Base-by-base conservation (phyloP, 2,888 invertebrate species). In the Aspidapion aeneum region DNA sequence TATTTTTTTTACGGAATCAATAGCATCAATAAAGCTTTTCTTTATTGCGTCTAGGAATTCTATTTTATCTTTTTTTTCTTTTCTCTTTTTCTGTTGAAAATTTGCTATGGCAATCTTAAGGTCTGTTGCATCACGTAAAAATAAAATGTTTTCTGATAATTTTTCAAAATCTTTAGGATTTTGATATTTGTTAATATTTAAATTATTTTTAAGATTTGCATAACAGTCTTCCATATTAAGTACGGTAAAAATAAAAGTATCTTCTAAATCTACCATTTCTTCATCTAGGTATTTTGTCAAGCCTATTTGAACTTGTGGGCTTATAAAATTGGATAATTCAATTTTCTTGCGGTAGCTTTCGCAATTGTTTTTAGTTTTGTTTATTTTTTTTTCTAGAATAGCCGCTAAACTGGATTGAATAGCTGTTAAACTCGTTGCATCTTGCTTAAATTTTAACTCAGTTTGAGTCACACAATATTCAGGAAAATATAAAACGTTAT, bases 401-500 rank as follows among this genome's bases (percentile, higher is more conserved):
- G 18, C 20, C 50, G 18, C 1, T 20, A 9, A 21, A 55, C 2
- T 50, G 16, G 2, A 7, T 18, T 18, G 7, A 51, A 20, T 20
- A 50, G 49, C 3, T 7, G 7, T 52, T 16, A 16, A 16, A 22
- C 5, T 52, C 18, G 49, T 52, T 59, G 52, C 17, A 59, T 18
- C n/a, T 59, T 18, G n/a, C 20, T 19, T 35, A 35, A 35, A 35
- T 35, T 35, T 35, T 7, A 7, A 35, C 12, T 35, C 35, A 7
- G 3, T 35, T 3, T 35, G 35, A 7, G 35, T 35, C 12, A 7
- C 35, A 35, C 35, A 7, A 7, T 35, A 3, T 35, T 49, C 49
- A 16, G 17, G 17, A 20, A 58, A 51, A 58, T 58, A 51, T 7
- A 58, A 51, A n/a, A 58, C 19, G n/a, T 58, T 19, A 20, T 58